Evolutionary conservation across 2,797 vertebrate genomes (phyloP), one percentile per base, ranked within the genome.

Genomic region (Picus viridis): DNA sequence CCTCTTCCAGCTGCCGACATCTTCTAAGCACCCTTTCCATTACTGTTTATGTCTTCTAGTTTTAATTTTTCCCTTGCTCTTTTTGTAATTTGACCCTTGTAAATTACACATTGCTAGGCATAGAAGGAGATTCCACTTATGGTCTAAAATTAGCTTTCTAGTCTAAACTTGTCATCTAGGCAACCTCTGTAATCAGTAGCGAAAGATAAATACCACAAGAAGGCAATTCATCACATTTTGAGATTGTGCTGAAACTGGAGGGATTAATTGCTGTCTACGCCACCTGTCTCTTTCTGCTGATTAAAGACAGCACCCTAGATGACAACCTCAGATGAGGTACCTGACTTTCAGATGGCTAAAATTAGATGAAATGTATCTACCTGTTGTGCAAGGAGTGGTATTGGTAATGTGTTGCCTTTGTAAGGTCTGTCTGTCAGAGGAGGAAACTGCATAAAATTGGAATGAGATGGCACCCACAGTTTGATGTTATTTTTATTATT

Each of bases 251-350:
- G 65, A 62, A 95, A 78, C 51, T 83, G 67, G 82, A 77, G 64
- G 72, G 82, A 85, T 92, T 95, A 94, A 92, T 94, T 94, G 79
- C 43, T 92, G 76, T 78, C 63, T 83, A n/a, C 51, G 43, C 62
- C 83, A 71, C 89, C 84, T 93, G 70, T 93, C 41, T 92, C 58
- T 76, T 63, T 82, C 69, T 87, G 62, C n/a, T 94, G 84, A 93
- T 95, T 93, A 94, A 83, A 87, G 64, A 68, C 54, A 68, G 63
- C 0, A 2, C n/a, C 47, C 15, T n/a, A 87, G 51, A 65, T 92
- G 75, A 87, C 75, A 83, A 7, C 34, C 56, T 87, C 2, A 2
- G 5, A 58, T 83, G 51, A 77, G 29, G 15, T 69, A 87, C 58
- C 62, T 80, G 69, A 51, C 12, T 84, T 78, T 67, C 29, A 74